A percentile compares a stretch with the other conserved stretches of the same genome.
Evolutionary conservation across 2,113 vertebrate genomes (phyloP).

Genomic region (Semnornis frantzii): DNA sequence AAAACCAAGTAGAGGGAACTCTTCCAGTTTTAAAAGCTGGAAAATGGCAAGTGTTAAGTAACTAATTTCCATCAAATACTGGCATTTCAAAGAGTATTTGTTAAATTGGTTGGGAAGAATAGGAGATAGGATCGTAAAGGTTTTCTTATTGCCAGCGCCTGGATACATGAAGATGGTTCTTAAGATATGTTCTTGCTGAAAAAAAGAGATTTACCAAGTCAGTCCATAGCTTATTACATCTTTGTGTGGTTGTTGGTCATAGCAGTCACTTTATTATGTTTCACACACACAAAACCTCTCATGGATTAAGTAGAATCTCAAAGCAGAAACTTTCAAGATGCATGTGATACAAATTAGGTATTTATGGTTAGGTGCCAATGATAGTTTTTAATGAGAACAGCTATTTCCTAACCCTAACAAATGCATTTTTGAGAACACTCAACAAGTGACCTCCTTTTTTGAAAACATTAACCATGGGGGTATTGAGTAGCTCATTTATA

Average conservation of each 20-base stretch:
- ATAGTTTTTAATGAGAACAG: neutral
- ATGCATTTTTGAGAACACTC: neutral
- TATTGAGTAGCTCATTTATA: neutral
- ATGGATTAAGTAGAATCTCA: neutral
- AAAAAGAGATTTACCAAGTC: neutral
- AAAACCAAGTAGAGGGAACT: neutral
- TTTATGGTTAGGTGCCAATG: neutral
- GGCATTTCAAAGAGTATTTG: neutral
- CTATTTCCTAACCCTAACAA: neutral
- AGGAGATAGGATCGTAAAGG: rapidly evolving
- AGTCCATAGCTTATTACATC: neutral
- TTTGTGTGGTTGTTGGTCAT: neutral
- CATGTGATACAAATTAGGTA: neutral
- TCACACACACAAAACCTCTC: neutral
- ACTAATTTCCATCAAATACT: neutral
- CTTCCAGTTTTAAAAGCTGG: neutral
- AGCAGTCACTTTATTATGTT: neutral
- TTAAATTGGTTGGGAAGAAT: neutral
- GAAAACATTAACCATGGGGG: neutral
- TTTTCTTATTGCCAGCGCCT: neutral
- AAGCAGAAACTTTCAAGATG: neutral
- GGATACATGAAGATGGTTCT: neutral
- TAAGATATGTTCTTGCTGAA: neutral
- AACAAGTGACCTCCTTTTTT: neutral
- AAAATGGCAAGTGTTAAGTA: neutral